Evolutionary conservation across 1,140 invertebrate species (phyloP), one percentile per base, ranked within the genome.

Genomic region (Eurosta solidaginis): DNA sequence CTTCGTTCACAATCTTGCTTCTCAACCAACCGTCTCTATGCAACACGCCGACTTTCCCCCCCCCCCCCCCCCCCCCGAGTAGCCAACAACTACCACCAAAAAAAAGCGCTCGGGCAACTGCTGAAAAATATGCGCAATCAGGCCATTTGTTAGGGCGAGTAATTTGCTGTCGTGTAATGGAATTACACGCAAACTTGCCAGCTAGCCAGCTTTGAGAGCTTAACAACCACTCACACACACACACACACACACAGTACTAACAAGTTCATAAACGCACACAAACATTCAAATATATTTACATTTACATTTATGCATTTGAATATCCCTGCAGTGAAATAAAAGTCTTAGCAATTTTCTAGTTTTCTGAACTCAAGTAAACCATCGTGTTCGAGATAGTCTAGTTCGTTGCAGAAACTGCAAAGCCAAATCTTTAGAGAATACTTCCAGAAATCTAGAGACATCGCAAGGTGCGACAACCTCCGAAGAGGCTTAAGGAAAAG

Each of bases 151-250:
- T 68, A 68, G 40, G 33, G 36, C 59, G 59, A 68, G 59, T 68
- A 68, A 68, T 68, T 68, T 68, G 59, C 59, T 68, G 59, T 68
- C 59, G 59, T 68, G 59, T 68, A 68, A 68, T 68, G 59, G 33
- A 68, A 68, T 68, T 68, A 68, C 59, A 68, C 59, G 59, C 33
- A 68, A 27, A 68, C 59, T 40, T 36, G 59, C 59, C 33, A 40
- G n/a, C 59, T 29, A 29, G 25, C 52, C 22, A 7, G 3, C n/a
- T n/a, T n/a, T n/a, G 50, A 10, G 20, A 54, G n/a, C n/a, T 54
- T 17, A 10, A 10, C 5, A 2, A 7, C 1, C 25, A 54, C 22
- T 25, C 50, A 54, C 9, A 54, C 25, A 54, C 50, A 52, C 3
- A 52, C 25, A 12, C 25, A 54, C 22, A 52, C 3, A 63, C 27